Base-by-base conservation (phyloP, 1,140 invertebrate genomes). In the Coboldia fuscipes region DNA sequence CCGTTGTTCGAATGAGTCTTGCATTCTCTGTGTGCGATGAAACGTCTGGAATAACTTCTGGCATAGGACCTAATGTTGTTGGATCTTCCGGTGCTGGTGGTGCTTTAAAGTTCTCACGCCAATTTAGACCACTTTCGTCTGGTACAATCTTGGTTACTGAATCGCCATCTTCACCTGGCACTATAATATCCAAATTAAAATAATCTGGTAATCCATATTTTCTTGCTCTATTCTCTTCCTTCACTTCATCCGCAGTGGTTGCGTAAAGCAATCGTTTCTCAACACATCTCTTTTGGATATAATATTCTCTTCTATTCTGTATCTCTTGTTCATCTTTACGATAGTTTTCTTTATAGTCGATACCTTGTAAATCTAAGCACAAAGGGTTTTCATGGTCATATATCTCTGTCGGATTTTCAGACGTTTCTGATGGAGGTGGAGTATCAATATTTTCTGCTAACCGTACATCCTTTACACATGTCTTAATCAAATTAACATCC, bases 351-450 rank as follows among this genome's bases (percentile, higher is more conserved):
- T 44, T 45, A 30, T 51, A 51, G 37, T 54, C 51, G 37, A 50
- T 40, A 24, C 51, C 51, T 22, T 54, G 51, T n/a, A 51, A 51
- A 22, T 54, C 50, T 19, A 53, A 21, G 2, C 39, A 36, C 18
- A 53, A 30, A 0, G 51, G 51, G 38, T 54, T 54, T 14, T 51
- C 47, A 4, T 50, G 41, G 19, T 53, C 47, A 39, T 48, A 53
- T 7, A 13, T 16, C 12, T 13, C 23, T 13, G 52, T 46, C 26
- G 45, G 40, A 13, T 46, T 36, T 3, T 44, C 47, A 0, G 48
- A 50, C 0, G 39, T 34, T 24, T 52, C 44, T 0, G 46, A 45
- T 2, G 36, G 43, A 0, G 45, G 41, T 34, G 40, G 43, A 31
- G 38, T 44, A 10, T 47, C 49, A 0, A 50, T 34, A 40, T 53